Evolutionary conservation across 1,140 invertebrate genomes (phyloP), one percentile per base, ranked within the genome.

Genomic region (Gonatopus flavifemur): DNA sequence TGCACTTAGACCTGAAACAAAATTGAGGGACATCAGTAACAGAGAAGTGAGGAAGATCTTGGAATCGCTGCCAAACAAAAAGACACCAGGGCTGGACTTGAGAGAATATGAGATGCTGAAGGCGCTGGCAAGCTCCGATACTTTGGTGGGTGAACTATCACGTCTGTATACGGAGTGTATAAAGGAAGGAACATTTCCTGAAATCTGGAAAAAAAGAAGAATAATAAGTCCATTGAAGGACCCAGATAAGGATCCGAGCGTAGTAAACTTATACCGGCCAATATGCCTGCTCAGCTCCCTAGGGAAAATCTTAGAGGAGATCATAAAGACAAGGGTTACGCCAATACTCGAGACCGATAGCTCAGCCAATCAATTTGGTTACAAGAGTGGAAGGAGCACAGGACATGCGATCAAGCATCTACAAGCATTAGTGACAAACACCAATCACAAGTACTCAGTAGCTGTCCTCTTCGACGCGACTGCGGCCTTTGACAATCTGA

Each of bases 401-500:
- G 60, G 72, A 3, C 63, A 76, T 10, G 77, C 75, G 2, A 60
- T 65, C 4, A 40, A 68, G 0, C 16, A 57, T 3, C 20, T 66
- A 1, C 38, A 35, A n/a, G 21, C 44, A 0, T 30, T 20, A 0
- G 22, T 46, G 0, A 41, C 18, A 16, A 24, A 7, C 8, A 16
- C 20, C 0, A n/a, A 19, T 0, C 31, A 57, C 3, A 68, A 63
- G 16, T 70, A 76, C 28, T 60, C 59, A 0, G 38, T 71, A 13
- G 59, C 48, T 0, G 52, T 76, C 0, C 52, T 72, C 7, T 32
- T 80, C 4, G 79, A 81, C 40, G 79, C 81, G 7, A n/a, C 66
- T 4, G 77, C 77, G 0, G 77, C 78, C 0, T 80, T 79, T 38
- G 68, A 77, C 37, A 67, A 67, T 12, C 59, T 66, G 0, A 70